Percentiles rank a stretch among this genome's conserved stretches.
Conservation (phyloP, 1,140 invertebrate species). For the Thaumatotibia leucotreta region DNA sequence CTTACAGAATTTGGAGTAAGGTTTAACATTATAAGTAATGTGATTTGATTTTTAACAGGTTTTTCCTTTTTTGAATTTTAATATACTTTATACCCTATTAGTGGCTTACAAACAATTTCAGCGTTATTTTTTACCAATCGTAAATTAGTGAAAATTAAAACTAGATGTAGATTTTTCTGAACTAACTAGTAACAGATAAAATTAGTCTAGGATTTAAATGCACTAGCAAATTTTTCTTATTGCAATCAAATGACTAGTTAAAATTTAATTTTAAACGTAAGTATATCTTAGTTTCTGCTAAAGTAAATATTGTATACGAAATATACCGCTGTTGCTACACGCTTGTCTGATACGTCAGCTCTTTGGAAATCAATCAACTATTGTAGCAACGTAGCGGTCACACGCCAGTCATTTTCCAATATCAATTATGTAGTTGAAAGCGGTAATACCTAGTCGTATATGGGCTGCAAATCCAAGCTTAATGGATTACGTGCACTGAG, state of each 20-base stretch:
- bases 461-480: neutral
- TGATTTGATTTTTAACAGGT: neutral
- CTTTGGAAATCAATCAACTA: neutral
- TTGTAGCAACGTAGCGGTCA: neutral
- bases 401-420: neutral
- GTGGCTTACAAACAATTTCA: slow-evolving; percentile 1
- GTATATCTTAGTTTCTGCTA: neutral
- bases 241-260: neutral
- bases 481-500: neutral
- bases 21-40: neutral
- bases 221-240: neutral
- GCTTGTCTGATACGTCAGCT: neutral
- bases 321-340: neutral
- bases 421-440: neutral
- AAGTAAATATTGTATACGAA: neutral
- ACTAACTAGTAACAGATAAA: neutral
- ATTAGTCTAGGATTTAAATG: neutral
- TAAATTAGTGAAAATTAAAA: neutral
- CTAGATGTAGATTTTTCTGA: neutral
- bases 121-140: neutral
- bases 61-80: neutral
- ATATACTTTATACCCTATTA: neutral
- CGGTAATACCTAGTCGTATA: neutral
- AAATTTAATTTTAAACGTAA: neutral
- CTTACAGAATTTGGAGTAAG: neutral